Base-by-base conservation (phyloP, 1,140 invertebrate species). In the Pissodes strobi region DNA sequence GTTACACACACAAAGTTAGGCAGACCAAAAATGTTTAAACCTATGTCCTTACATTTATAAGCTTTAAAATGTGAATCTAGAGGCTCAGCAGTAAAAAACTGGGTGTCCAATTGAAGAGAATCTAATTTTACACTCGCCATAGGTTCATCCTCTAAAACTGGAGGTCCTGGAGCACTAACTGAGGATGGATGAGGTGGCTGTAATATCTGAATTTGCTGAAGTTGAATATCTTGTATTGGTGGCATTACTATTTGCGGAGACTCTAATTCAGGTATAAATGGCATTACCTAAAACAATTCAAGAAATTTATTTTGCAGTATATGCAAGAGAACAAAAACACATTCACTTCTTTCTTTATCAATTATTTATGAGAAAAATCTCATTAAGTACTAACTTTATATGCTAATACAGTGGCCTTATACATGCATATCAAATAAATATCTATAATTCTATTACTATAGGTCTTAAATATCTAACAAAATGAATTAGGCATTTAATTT, bases 21-120 rank as follows among this genome's bases (percentile, higher is more conserved):
- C 53, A 51, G 18, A 65, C 19, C 34, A 19, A 30, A 18, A 12
- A 18, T 30, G 39, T 38, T 19, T 37, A 41, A 58, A 1, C 34
- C 25, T 1, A 13, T 23, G 8, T 41, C 49, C 57, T 61, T 61
- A 71, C 69, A 62, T 60, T 71, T 71, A 51, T 61, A 71, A 15
- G 64, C 60, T 64, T 69, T 67, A 19, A 57, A 67, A 39, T 56
- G 67, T 55, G 53, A 37, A 64, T 69, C 67, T 38, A 71, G 18
- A 15, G 67, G 55, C 15, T 69, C 65, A n/a, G 61, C 57, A 19
- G 60, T 52, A 49, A 59, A 55, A 61, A 59, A 68, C 45, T 68
- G 67, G 12, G 67, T 51, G 18, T 69, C 67, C 38, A 66, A 46
- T 25, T 65, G 49, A 27, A 65, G 38, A 12, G 49, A 27, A 37